Conservation (phyloP, 1,140 invertebrate genomes). For the Drosophila persimilis region DNA sequence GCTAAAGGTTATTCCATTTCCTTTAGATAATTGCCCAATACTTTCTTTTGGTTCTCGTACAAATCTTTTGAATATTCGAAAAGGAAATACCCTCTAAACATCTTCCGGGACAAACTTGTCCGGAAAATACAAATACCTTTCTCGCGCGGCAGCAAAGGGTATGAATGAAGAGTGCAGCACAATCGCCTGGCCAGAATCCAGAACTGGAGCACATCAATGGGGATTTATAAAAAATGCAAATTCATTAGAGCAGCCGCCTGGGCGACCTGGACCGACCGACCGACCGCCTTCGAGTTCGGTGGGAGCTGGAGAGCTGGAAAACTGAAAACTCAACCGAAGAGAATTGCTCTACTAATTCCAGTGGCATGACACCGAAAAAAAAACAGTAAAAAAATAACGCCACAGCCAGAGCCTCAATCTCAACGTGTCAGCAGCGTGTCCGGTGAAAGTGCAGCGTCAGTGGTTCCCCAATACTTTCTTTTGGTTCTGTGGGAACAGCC, state of each 20-base stretch:
- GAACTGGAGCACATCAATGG: constrained; percentile 77
- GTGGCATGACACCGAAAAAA: constrained; percentile 32
- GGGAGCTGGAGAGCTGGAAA: constrained; percentile 3
- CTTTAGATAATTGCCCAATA: no score
- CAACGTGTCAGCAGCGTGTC: constrained; percentile 24
- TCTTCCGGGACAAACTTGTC: no score
- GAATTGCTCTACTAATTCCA: constrained; percentile 38
- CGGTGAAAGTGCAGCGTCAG: constrained; percentile 62
- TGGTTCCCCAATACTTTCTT: constrained; percentile 21
- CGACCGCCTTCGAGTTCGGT: not conserved
- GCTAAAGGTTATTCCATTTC: no score
- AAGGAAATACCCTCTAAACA: no score
- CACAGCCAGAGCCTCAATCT: constrained; percentile 11
- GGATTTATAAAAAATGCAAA: constrained; percentile 81
- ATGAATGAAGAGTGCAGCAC: no score
- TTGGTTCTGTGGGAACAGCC: constrained; percentile 28
- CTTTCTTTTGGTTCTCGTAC: no score
- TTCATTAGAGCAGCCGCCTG: constrained; percentile 65
- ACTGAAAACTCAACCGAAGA: constrained; percentile 1
- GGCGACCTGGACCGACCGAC: constrained; percentile 5
- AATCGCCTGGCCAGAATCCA: constrained; percentile 18
- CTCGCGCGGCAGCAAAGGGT: no score
- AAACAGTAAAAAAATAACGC: not conserved
- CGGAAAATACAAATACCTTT: no score
- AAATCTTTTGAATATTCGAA: no score